Base-by-base conservation (phyloP, 2,888 invertebrate species). In the Drosophila kanekoi region DNA sequence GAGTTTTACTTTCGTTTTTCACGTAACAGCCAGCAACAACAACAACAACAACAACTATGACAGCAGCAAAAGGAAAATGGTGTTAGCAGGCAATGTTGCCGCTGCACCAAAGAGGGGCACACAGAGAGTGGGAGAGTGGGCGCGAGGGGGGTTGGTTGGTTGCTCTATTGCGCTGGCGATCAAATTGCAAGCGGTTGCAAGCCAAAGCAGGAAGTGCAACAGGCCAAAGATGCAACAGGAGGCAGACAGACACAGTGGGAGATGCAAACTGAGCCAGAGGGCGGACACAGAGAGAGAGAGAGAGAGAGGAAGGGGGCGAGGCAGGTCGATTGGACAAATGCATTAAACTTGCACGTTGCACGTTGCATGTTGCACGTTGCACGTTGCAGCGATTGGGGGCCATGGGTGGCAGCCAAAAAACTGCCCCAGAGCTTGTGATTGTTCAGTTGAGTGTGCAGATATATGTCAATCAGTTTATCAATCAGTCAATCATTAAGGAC, bases 1-100 rank as follows among this genome's bases (percentile, higher is more conserved):
- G 51, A 81, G 79, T 86, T 87, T 85, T 86, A 85, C 85, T 85
- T 85, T 85, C 88, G 88, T 83, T 87, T 85, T 86, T 85, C 82
- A 83, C 87, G 83, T 82, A 85, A 85, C 86, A 72, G 52, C 45
- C 56, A 54, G 58, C 78, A 69, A 51, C 79, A 81, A 62, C 64
- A 59, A n/a, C 45, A 52, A 38, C 53, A 41, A 18, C 61, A 61
- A 68, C 69, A 53, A 56, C 47, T 45, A 43, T 28, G 45, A 45
- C 59, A 43, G 54, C 76, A 65, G 77, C 79, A 86, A 87, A 85
- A 86, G 88, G 85, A 85, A 87, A 85, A 85, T 86, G 86, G 88
- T 85, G 85, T 85, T 85, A 85, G 88, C 81, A 85, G 85, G 85
- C 85, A 88, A 85, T 74, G 86, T 82, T 79, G 63, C 69, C 76